Percentiles rank a stretch among this genome's conserved stretches.
Conservation (phyloP, 2,888 invertebrate genomes). For the Tetanocera ferruginea region DNA sequence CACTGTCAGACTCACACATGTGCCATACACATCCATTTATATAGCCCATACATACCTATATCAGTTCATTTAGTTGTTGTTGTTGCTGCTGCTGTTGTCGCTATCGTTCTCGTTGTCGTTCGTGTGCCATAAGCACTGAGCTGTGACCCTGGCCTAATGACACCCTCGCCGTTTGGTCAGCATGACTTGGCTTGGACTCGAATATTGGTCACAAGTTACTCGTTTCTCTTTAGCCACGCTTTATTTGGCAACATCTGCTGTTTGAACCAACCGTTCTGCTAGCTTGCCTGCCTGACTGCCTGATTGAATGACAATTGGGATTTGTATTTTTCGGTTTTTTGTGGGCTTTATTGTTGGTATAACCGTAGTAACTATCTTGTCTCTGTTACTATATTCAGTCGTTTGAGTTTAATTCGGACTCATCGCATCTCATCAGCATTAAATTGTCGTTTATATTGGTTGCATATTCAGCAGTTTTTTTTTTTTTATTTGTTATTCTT, state of each 20-base stretch:
- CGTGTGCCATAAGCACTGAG: conserved; percentile 1
- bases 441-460: conserved; percentile 7
- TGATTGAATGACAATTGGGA: conserved; percentile 32
- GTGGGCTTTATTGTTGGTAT: background rate
- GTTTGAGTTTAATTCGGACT: conserved; percentile 1
- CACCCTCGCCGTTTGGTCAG: conserved; percentile 22
- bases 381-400: background rate
- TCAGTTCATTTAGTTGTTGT: background rate
- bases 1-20: background rate
- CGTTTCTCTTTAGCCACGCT: conserved; percentile 29
- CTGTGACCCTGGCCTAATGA: conserved; percentile 34
- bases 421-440: conserved; percentile 27
- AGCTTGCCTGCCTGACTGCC: background rate
- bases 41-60: background rate
- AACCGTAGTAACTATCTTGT: background rate
- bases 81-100: background rate
- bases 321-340: conserved; percentile 1
- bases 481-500: no score
- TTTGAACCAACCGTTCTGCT: background rate
- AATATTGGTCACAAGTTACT: conserved; percentile 35
- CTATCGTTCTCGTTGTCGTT: background rate
- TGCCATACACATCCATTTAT: background rate
- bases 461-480: no score
- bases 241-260: conserved; percentile 35
- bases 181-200: background rate